A percentile compares a stretch with the other conserved stretches of the same genome.
Evolutionary conservation across 2,113 vertebrate species (phyloP).

Genomic region (Ptychochromis oligacanthus): DNA sequence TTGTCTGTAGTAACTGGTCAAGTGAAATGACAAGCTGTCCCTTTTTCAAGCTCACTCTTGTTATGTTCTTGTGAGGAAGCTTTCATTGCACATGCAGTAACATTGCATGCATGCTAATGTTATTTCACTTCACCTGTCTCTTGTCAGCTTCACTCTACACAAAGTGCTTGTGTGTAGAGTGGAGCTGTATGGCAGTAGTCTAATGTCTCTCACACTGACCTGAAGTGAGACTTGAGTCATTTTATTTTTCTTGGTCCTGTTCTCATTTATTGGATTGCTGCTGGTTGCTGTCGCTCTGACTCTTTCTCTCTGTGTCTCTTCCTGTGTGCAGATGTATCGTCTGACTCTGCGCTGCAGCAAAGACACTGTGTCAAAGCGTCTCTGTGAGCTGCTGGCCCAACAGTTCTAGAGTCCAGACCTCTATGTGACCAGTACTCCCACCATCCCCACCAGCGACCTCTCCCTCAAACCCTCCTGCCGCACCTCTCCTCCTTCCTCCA

Average conservation of each 20-base stretch:
- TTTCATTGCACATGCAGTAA: too few relatives aligned
- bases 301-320: background rate
- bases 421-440: constrained; percentile 45
- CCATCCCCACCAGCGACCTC: constrained; percentile 61
- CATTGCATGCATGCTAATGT: background rate
- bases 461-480: constrained; percentile 17
- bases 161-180: too few relatives aligned
- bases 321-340: constrained; percentile 86
- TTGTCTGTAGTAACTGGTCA: too few relatives aligned
- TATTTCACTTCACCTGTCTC: background rate
- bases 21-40: background rate
- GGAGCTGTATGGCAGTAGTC: too few relatives aligned
- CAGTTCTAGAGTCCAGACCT: constrained; percentile 81
- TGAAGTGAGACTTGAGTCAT: too few relatives aligned
- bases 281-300: too few relatives aligned
- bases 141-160: too few relatives aligned
- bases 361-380: constrained; percentile 87
- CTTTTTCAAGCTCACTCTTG: background rate
- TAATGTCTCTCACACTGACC: too few relatives aligned
- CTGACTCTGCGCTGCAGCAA: constrained; percentile 94
- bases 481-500: constrained; percentile 33
- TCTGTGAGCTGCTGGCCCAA: constrained; percentile 89
- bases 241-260: too few relatives aligned
- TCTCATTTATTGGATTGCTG: too few relatives aligned
- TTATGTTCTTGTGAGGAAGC: background rate